Evolutionary conservation across 2,113 vertebrate genomes (phyloP).

Genomic region (Psittacara wagleri): DNA sequence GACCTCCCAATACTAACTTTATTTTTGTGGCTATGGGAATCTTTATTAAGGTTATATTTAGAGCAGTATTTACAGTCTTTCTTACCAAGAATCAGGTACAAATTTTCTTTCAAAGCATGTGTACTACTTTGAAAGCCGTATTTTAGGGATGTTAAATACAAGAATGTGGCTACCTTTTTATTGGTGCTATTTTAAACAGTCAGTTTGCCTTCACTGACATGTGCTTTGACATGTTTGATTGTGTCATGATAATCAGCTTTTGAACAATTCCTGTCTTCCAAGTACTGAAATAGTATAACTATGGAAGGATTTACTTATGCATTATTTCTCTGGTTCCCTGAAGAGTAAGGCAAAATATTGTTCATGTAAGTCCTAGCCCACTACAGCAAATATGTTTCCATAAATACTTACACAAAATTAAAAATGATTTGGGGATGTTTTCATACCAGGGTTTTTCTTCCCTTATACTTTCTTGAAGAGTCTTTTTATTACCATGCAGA

Average conservation of each 20-base stretch:
- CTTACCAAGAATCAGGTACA: background rate
- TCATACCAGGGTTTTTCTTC: conserved; percentile 13
- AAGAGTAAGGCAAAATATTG: conserved; percentile 47
- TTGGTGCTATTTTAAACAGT: background rate
- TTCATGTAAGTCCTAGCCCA: background rate
- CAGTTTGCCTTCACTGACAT: background rate
- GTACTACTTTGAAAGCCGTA: background rate
- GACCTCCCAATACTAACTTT: background rate
- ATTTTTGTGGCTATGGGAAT: background rate
- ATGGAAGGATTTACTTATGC: background rate
- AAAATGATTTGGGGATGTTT: conserved; percentile 46
- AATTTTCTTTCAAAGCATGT: background rate
- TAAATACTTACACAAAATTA: conserved; percentile 62
- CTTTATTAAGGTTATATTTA: background rate
- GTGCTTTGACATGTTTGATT: background rate
- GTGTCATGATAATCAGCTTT: background rate
- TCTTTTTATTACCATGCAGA: conserved; percentile 49
- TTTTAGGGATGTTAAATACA: background rate
- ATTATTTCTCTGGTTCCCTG: conserved; percentile 30
- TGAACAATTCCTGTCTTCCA: background rate
- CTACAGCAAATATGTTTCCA: conserved; percentile 15
- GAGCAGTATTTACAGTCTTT: background rate
- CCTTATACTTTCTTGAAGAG: background rate
- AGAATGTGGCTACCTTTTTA: background rate
- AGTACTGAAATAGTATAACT: background rate